These are phyloP conservation scores for Thalpophila matura DNA, from an alignment of 2,888 invertebrate species.

Conservation along the genomic window DNA sequence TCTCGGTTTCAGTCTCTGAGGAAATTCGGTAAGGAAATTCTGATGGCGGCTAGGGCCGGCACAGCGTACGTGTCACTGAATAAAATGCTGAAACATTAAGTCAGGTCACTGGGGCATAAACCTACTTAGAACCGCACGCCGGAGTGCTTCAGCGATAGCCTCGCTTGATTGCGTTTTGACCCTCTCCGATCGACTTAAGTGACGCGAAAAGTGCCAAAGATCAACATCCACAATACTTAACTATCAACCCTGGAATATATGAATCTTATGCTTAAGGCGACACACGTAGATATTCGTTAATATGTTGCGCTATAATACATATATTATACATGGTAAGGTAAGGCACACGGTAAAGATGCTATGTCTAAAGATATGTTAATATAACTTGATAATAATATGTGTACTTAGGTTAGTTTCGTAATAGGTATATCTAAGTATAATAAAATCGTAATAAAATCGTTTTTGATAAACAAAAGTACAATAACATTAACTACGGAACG, in stretches of 20 bases:
- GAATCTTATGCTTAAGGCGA: background rate
- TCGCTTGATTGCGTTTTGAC: constrained; percentile 55
- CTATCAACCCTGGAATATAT: constrained; percentile 36
- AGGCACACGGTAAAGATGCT: too few relatives aligned
- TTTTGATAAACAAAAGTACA: background rate
- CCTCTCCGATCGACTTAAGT: constrained; percentile 52
- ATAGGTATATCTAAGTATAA: too few relatives aligned
- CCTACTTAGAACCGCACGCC: constrained; percentile 60
- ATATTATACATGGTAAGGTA: too few relatives aligned
- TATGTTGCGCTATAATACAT: too few relatives aligned
- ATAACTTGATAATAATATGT: too few relatives aligned
- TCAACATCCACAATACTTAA: constrained; percentile 50
- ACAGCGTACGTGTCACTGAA: constrained; percentile 68
- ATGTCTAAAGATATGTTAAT: too few relatives aligned
- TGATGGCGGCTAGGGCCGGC: constrained; percentile 57
- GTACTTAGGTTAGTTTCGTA: too few relatives aligned
- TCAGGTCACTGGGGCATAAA: constrained; percentile 68
- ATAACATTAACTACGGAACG: background rate
- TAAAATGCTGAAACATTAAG: constrained; percentile 69
- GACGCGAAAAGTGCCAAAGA: constrained; percentile 48
- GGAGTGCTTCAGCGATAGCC: constrained; percentile 53
- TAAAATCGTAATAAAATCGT: too few relatives aligned
- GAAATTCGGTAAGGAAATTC: constrained; percentile 71
- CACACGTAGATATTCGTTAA: too few relatives aligned
- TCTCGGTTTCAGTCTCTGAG: constrained; percentile 68